Evolutionary conservation across 2,797 vertebrate genomes (phyloP).

Genomic region (Poeciliopsis turneri): DNA sequence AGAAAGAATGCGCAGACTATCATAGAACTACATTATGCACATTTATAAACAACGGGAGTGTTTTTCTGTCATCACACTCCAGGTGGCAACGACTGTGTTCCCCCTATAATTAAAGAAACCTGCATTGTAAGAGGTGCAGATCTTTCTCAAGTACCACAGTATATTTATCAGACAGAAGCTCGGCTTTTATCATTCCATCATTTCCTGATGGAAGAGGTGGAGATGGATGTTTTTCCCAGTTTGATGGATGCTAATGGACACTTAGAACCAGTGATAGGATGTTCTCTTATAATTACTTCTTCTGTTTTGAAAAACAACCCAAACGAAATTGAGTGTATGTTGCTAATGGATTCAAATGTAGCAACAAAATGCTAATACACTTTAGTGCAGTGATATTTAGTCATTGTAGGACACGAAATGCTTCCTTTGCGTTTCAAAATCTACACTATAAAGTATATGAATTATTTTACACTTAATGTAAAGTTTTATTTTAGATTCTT

Average conservation of each 20-base stretch:
- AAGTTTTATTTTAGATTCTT: background rate
- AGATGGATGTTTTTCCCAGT: slow-evolving; percentile 5
- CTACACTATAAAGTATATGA: background rate
- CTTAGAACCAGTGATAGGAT: background rate
- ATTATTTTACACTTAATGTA: background rate
- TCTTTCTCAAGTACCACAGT: background rate
- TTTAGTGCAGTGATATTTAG: background rate
- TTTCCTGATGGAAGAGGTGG: slow-evolving; percentile 7
- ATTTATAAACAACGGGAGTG: background rate
- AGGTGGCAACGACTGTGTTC: background rate
- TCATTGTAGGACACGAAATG: background rate
- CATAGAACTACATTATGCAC: background rate
- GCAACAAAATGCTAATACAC: background rate
- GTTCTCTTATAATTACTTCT: background rate
- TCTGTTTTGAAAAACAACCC: slow-evolving; percentile 3
- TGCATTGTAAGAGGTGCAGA: slow-evolving; percentile 1
- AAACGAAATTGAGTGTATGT: background rate
- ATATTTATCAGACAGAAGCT: slow-evolving; percentile 1
- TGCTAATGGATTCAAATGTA: background rate
- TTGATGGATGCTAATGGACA: slow-evolving; percentile 6
- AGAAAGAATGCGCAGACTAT: background rate
- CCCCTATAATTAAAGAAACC: background rate
- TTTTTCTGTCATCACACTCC: background rate
- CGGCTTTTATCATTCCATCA: slow-evolving; percentile 12
- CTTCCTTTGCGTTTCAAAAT: background rate